Base-by-base conservation (phyloP, 2,113 vertebrate genomes). In the Tautogolabrus adspersus region DNA sequence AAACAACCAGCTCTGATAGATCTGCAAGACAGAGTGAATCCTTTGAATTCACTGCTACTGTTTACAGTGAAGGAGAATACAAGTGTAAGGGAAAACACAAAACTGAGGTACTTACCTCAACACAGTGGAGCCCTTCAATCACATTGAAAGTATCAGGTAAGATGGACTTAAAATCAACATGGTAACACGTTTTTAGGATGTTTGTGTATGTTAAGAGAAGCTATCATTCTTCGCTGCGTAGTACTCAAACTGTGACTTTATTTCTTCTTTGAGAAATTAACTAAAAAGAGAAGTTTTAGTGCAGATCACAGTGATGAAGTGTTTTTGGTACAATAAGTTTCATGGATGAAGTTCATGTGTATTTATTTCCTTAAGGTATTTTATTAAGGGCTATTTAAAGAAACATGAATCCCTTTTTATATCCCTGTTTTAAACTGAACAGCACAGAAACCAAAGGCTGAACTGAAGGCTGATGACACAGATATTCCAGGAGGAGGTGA, bases 61-160 rank as follows among this genome's bases (percentile, higher is more conserved):
- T 10, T 9, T 0, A 22, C 57, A 67, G 3, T 10, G 75, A n/a
- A 10, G 49, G 66, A 38, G 6, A 63, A 1, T 81, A 81, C 63
- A 34, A 5, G n/a, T 79, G 77, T 54, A 5, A 3, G 38, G 77
- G 68, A 19, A 63, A 1, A 44, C 4, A 1, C 16, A 54, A 21
- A 38, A 22, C 10, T 16, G 5, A 5, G 5, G 21, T 0, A 2
- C 15, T n/a, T 52, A n/a, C 58, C 21, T 22, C 18, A n/a, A 76
- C 73, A 40, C 0, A 11, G 8, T 79, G 68, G 77, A 79, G 77
- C 19, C 6, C 4, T 59, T 0, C 18, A 3, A 5, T 66, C 44
- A 72, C 0, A 22, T 3, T 79, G 61, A 72, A 2, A 1, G 60
- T 78, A 19, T 26, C 46, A 22, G 49, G 49, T 52, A 52, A 52